Percentiles rank a stretch among this genome's conserved stretches.
Evolutionary conservation across 2,113 vertebrate species (phyloP).

Genomic region (Varanus komodoensis): DNA sequence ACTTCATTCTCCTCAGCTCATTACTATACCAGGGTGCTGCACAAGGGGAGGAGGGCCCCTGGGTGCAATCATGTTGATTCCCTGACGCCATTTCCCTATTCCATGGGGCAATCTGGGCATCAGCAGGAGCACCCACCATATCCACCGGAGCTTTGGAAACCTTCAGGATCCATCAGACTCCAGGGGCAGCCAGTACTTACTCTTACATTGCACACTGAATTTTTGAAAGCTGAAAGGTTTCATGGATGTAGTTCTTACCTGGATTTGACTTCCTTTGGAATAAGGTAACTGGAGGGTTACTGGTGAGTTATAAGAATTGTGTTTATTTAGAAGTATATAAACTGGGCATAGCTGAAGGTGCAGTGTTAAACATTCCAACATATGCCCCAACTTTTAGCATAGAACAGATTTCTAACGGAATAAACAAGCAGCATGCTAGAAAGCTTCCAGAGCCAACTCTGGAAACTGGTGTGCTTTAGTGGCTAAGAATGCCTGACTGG

Average conservation of each 20-base stretch:
- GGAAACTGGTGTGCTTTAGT: no score
- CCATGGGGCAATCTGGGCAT: no score
- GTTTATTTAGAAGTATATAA: conserved; percentile 1
- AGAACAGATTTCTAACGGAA: not conserved
- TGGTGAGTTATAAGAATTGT: not conserved
- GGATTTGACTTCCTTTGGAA: not conserved
- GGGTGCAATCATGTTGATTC: no score
- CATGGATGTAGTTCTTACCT: not conserved
- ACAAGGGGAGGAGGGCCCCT: no score
- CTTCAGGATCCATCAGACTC: conserved; percentile 31
- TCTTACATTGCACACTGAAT: not conserved
- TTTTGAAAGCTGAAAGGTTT: not conserved
- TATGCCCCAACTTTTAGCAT: not conserved
- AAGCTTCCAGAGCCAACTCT: not conserved
- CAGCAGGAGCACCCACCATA: no score
- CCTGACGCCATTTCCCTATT: no score
- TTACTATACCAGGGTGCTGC: no score
- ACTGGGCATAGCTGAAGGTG: not conserved
- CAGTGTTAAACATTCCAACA: no score
- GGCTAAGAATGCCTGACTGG: no score
- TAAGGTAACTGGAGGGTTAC: not conserved
- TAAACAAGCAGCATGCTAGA: not conserved
- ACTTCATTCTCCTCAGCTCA: no score
- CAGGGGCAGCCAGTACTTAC: not conserved
- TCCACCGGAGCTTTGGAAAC: no score